Base-by-base conservation (phyloP, 2,797 vertebrate genomes). In the Melanotaenia maccullochi region DNA sequence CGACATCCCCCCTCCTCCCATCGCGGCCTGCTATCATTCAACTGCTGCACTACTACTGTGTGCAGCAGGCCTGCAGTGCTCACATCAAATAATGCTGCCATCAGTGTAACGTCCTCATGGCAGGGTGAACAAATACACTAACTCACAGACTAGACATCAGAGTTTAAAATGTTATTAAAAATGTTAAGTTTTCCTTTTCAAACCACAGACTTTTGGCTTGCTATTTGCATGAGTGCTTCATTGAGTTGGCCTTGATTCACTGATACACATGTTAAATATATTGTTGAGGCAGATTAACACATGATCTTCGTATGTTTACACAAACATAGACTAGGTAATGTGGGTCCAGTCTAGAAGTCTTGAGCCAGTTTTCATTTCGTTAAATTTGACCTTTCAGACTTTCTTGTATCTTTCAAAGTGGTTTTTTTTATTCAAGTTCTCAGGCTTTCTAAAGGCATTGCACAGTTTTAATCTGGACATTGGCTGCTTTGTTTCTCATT, bases 51-150 rank as follows among this genome's bases (percentile, higher is more conserved):
- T 32, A 68, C 82, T 30, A n/a, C 75, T 76, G 83, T 83, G 60
- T 73, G n/a, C 1, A 18, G 49, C 79, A 64, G 75, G 56, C 75
- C 76, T 20, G 77, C 20, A 8, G 77, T 20, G 71, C 66, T 63
- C 1, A 63, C 68, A 73, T 84, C 84, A 72, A 30, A 79, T 82
- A 71, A 66, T 18, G 52, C 59, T 54, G 82, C 78, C 55, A 51
- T 76, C 76, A 69, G 16, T 65, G 65, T 0, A 42, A 44, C 65
- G 60, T 75, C 5, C 63, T 75, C 75, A 73, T 18, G 76, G 18
- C 55, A 22, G 60, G 13, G 5, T 30, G 56, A 72, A 66, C 72
- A 69, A 73, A 71, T 12, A 49, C 52, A 9, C 25, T 36, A 18
- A 1, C n/a, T 9, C 64, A 33, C 51, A 18, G 0, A 32, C 22